Percentiles rank a stretch among this genome's conserved stretches.
phyloP scores from a whole-genome alignment of 2,797 vertebrate species.

The Protosalanx chinensis region DNA sequence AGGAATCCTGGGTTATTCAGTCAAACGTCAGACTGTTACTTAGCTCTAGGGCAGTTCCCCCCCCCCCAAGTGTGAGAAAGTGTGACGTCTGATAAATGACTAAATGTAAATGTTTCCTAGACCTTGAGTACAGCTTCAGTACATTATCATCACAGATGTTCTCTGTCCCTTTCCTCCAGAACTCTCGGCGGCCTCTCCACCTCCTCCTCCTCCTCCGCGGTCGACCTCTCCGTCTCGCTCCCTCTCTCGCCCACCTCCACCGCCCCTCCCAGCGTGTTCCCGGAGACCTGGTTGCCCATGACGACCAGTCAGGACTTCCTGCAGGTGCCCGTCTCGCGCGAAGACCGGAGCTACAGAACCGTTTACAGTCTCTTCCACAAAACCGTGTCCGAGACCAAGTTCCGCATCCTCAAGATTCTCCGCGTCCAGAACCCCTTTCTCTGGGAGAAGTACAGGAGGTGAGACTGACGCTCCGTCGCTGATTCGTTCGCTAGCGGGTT shows the following conservation, averaged over 20 bases:
- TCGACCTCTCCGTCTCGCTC: constrained; percentile 61
- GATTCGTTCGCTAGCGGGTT: no score
- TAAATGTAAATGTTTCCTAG: no score
- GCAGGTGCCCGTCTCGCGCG: constrained; percentile 94
- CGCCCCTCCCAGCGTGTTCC: constrained; percentile 85
- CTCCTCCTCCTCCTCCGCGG: constrained; percentile 57
- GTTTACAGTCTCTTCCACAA: constrained; percentile 99
- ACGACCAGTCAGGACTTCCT: constrained; percentile 91
- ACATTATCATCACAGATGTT: constrained; percentile 27
- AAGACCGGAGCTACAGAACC: constrained; percentile 97
- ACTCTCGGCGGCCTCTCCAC: constrained; percentile 83
- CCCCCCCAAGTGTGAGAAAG: no score
- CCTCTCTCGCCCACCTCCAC: constrained; percentile 77
- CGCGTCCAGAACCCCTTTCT: constrained; percentile 98
- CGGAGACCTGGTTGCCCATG: constrained; percentile 96
- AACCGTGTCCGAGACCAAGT: constrained; percentile 97
- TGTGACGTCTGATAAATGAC: no score
- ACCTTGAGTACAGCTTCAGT: no score
- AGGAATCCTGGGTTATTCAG: constrained; percentile 55
- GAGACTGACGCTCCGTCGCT: constrained; percentile 40
- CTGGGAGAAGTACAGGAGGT: constrained; percentile 99
- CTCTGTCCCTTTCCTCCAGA: constrained; percentile 59
- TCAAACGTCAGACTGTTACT: constrained; percentile 54
- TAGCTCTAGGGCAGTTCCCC: constrained; percentile 43
- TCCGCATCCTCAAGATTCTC: constrained; percentile 91